Base-by-base conservation (phyloP, 2,113 vertebrate genomes). In the rat (Rattus norvegicus) region DNA sequence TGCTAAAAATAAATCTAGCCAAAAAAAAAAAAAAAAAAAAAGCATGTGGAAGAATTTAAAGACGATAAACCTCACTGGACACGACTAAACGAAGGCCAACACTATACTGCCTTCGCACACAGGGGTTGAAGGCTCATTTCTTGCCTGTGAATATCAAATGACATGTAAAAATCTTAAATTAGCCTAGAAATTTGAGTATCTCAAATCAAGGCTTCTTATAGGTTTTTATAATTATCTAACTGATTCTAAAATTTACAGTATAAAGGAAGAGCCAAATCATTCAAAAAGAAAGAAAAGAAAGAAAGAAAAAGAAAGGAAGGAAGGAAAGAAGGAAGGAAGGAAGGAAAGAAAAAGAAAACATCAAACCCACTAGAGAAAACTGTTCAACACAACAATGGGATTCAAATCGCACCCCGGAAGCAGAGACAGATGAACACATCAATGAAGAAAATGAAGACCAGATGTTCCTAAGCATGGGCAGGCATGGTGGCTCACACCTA, bases 191-290 rank as follows among this genome's bases (percentile, higher is more conserved):
- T 2, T 43, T 43, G 39, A 80, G 54, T 84, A 12, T 88, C 16
- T 93, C 10, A 72, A 95, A 81, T 75, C 72, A 90, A 95, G 76
- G 90, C n/a, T 11, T 24, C 81, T 81, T 61, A 36, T 22, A 54
- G 67, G 49, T 92, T 93, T 94, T 75, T 86, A 86, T 36, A 90
- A 77, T 81, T 39, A 90, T 93, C 67, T 87, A 87, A 76, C 7
- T 86, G 63, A 86, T 49, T 95, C 54, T 76, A 77, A 95, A 92
- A 92, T 65, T 30, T 65, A 19, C 1, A 80, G 69, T 33, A 24
- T 49, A 79, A 39, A 81, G 9, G 43, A 63, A 85, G 9, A 61
- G 14, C 17, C n/a, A 52, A 77, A 59, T 24, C 43, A 36, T 54
- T n/a, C 6, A n/a, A n/a, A 49, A 85, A 33, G 13, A 14, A 14